These are phyloP conservation scores for Micrastur ruficollis DNA, from an alignment of 2,797 vertebrate species.

Conservation along the genomic window DNA sequence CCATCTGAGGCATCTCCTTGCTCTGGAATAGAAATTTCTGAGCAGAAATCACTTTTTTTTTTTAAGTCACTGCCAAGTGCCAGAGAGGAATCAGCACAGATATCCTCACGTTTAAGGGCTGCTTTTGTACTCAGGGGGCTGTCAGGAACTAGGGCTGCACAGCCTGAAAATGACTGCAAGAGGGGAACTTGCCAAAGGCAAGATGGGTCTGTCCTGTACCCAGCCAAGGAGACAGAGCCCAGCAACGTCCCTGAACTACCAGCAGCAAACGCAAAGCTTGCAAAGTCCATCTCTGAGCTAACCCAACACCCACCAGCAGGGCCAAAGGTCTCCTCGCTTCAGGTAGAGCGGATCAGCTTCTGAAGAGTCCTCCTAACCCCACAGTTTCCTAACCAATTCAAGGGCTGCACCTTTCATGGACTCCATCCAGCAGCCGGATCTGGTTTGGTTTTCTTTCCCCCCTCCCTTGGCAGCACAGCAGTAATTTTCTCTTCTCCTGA, in stretches of 20 bases:
- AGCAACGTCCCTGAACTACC: neutral
- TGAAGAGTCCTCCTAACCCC: neutral
- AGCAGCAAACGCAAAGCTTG: no score
- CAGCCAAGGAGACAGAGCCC: neutral
- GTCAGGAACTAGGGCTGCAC: neutral
- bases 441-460: no score
- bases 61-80: neutral
- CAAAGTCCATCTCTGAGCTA: neutral
- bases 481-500: neutral
- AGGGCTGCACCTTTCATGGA: neutral
- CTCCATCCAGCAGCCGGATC: neutral
- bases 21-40: neutral
- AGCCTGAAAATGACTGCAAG: fast-evolving
- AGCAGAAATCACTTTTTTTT: neutral
- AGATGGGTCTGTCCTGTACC: neutral
- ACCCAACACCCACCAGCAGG: neutral
- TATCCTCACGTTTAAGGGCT: neutral
- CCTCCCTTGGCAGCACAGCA: no score
- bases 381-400: no score
- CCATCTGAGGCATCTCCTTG: neutral
- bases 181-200: neutral
- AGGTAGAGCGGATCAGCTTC: neutral
- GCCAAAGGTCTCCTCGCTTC: neutral
- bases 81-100: neutral
- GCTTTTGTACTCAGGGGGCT: neutral